Percentiles rank a stretch among this genome's conserved stretches.
phyloP scores from a whole-genome alignment of 2,797 vertebrate genomes.

The Malurus splendens region DNA sequence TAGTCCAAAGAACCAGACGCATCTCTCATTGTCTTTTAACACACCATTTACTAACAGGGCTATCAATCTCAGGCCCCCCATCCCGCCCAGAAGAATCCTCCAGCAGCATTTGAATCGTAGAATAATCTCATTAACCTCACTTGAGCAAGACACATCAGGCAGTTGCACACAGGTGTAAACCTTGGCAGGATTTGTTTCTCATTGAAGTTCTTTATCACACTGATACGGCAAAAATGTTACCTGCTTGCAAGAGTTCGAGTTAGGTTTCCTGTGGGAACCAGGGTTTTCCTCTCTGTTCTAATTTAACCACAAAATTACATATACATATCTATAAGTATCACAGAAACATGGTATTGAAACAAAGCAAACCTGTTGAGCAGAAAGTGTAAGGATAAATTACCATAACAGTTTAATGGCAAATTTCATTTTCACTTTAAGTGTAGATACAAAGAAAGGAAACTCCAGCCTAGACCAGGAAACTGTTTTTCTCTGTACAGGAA shows the following conservation, averaged over 20 bases:
- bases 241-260: neutral
- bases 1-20: neutral
- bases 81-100: neutral
- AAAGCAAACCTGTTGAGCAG: slow-evolving; percentile 53
- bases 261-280: slow-evolving; percentile 41
- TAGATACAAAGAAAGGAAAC: neutral
- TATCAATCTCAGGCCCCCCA: neutral
- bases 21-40: neutral
- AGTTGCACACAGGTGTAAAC: slow-evolving; percentile 22
- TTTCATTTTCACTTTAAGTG: slow-evolving; percentile 10
- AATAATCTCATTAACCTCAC: neutral
- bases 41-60: neutral
- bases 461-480: neutral
- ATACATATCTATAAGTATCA: slow-evolving; percentile 44
- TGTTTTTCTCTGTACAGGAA: neutral
- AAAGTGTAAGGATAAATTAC: slow-evolving; percentile 30
- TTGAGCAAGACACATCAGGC: neutral
- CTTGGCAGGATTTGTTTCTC: slow-evolving; percentile 6
- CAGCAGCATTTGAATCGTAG: neutral
- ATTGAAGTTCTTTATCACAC: slow-evolving; percentile 44
- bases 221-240: neutral
- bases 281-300: slow-evolving; percentile 30
- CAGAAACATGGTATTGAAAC: slow-evolving; percentile 38
- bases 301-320: slow-evolving; percentile 49
- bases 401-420: slow-evolving; percentile 13